Conservation (phyloP, 2,888 invertebrate species). For the Keiferia lycopersicella region DNA sequence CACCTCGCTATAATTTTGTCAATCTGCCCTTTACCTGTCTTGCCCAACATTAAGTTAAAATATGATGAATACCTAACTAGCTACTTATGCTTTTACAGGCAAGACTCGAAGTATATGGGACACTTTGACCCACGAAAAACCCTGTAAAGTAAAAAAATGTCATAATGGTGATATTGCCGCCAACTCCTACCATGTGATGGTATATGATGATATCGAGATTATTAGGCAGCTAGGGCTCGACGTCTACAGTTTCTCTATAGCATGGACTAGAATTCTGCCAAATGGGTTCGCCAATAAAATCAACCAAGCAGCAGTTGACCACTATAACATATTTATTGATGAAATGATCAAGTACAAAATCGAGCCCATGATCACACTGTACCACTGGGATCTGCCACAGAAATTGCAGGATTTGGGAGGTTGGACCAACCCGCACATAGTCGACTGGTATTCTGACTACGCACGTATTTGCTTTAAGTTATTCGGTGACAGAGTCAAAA, state of each 20-base stretch:
- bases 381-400: constrained; percentile 81
- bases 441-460: constrained; percentile 74
- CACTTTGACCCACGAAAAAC: constrained; percentile 66
- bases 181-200: constrained; percentile 81
- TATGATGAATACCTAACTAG: too few relatives aligned
- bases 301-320: constrained; percentile 78
- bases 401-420: constrained; percentile 72
- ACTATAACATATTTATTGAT: constrained; percentile 82
- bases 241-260: neutral
- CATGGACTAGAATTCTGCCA: constrained; percentile 70
- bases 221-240: constrained; percentile 67
- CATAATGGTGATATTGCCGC: constrained; percentile 82
- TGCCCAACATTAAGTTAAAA: too few relatives aligned
- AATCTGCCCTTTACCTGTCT: too few relatives aligned
- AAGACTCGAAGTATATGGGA: constrained; percentile 84
- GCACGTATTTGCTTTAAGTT: constrained; percentile 63
- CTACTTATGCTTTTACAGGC: constrained; percentile 51
- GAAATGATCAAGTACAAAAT: constrained; percentile 76
- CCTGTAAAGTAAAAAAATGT: constrained; percentile 72
- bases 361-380: constrained; percentile 76
- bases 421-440: constrained; percentile 74
- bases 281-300: constrained; percentile 65
- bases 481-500: constrained; percentile 64
- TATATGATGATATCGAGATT: constrained; percentile 76
- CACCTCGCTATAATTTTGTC: too few relatives aligned